Evolutionary conservation across 2,797 vertebrate species (phyloP).

Genomic region (Otolemur crassicaudatus): DNA sequence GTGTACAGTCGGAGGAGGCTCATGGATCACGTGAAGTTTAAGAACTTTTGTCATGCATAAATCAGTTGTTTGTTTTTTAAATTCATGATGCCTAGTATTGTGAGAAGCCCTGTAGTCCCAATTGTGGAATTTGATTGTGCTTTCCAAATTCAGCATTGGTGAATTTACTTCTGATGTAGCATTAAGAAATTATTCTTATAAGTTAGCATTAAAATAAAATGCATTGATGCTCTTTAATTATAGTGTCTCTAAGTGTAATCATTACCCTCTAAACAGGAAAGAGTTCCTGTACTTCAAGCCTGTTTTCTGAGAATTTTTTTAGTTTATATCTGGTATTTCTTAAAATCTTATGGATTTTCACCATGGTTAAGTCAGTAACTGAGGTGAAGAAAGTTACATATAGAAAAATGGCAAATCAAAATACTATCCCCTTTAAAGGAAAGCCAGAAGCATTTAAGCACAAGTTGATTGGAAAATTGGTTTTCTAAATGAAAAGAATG

Average conservation of each 20-base stretch:
- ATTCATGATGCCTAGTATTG: conserved; percentile 24
- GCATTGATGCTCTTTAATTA: conserved; percentile 47
- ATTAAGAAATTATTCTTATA: conserved; percentile 64
- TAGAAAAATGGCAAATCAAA: conserved; percentile 23
- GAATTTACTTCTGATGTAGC: conserved; percentile 40
- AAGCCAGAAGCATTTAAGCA: conserved; percentile 28
- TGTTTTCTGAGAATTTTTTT: conserved; percentile 45
- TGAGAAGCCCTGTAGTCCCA: conserved; percentile 31
- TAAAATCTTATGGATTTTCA: conserved; percentile 43
- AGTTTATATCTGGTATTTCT: not conserved
- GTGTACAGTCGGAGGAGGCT: not conserved
- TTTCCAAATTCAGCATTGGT: conserved; percentile 65
- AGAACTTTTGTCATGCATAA: conserved; percentile 13
- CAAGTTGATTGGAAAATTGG: not conserved
- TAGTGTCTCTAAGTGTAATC: conserved; percentile 57
- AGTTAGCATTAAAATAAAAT: conserved; percentile 69
- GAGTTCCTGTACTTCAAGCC: not conserved
- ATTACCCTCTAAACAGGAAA: conserved; percentile 31
- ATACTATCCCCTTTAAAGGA: conserved; percentile 17
- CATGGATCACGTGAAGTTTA: not conserved
- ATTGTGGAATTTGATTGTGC: conserved; percentile 20
- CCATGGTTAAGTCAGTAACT: not conserved
- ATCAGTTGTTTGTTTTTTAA: conserved; percentile 2
- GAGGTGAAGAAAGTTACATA: not conserved
- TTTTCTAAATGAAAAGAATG: conserved; percentile 41